These are phyloP conservation scores for Geococcyx californianus DNA, from an alignment of 2,113 vertebrate species.

Conservation along the genomic window DNA sequence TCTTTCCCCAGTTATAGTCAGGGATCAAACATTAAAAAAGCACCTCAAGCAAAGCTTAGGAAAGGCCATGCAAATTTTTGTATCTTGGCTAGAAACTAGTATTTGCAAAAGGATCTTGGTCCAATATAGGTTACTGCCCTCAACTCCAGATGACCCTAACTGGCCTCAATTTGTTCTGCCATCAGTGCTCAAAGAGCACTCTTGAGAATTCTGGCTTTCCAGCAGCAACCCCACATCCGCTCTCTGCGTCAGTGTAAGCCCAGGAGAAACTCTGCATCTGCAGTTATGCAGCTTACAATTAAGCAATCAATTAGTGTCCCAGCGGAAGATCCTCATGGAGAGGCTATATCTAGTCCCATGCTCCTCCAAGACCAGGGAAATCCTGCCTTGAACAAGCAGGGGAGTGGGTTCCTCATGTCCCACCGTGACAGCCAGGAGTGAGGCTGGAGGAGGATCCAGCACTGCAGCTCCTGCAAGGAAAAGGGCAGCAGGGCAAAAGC, in stretches of 20 bases:
- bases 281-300: fast-evolving
- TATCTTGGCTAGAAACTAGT: background rate
- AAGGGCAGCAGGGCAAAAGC: background rate
- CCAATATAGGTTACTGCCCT: background rate
- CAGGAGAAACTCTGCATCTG: background rate
- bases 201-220: background rate
- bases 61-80: background rate
- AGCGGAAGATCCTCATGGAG: background rate
- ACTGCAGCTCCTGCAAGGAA: background rate
- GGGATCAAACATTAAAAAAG: background rate
- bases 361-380: background rate
- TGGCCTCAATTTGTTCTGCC: background rate
- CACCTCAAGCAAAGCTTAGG: background rate
- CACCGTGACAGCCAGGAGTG: background rate
- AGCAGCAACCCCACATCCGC: background rate
- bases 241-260: background rate
- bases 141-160: background rate
- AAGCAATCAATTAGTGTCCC: background rate
- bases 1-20: background rate
- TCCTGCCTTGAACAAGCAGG: background rate
- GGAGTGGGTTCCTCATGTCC: fast-evolving
- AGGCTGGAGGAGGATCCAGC: fast-evolving
- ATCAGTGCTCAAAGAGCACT: no score
- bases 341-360: background rate
- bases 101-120: background rate